phyloP scores from a whole-genome alignment of 2,113 vertebrate species.

The Oncorhynchus masou region DNA sequence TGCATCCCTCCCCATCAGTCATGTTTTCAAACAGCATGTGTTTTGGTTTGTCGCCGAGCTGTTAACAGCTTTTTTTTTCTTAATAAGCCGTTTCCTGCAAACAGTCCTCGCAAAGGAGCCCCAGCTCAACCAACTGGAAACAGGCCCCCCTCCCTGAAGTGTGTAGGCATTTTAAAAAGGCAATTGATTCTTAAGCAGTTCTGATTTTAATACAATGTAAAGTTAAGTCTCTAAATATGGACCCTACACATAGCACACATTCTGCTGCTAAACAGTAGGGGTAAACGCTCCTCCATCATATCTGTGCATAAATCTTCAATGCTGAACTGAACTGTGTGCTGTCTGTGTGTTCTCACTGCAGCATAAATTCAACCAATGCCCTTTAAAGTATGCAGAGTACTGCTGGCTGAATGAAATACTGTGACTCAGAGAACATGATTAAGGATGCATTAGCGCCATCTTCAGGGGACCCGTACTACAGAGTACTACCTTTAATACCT shows the following conservation, averaged over 20 bases:
- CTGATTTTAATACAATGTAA: conserved; percentile 56
- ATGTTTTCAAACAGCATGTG: neutral
- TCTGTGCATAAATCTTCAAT: conserved; percentile 43
- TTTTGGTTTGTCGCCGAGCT: conserved; percentile 17
- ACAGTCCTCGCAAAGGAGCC: conserved; percentile 1
- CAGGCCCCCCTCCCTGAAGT: conserved; percentile 55
- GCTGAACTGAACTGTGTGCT: neutral
- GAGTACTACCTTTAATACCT: neutral
- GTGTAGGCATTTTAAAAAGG: conserved; percentile 59
- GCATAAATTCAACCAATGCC: no score
- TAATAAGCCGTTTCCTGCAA: conserved; percentile 52
- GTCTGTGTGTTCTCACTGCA: no score
- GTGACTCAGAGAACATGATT: conserved; percentile 15
- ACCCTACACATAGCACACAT: conserved; percentile 35
- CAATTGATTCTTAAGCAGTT: conserved; percentile 65
- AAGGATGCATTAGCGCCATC: conserved; percentile 22
- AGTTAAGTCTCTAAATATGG: conserved; percentile 59
- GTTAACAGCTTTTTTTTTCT: conserved; percentile 11
- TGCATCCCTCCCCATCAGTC: neutral
- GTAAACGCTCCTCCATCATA: neutral
- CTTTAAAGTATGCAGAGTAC: no score
- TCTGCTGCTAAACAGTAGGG: conserved; percentile 35
- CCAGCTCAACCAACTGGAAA: conserved; percentile 57
- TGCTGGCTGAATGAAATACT: no score
- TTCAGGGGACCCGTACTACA: conserved; percentile 25